phyloP scores from a whole-genome alignment of 2,113 vertebrate genomes.

The Gallinago jamesoni region DNA sequence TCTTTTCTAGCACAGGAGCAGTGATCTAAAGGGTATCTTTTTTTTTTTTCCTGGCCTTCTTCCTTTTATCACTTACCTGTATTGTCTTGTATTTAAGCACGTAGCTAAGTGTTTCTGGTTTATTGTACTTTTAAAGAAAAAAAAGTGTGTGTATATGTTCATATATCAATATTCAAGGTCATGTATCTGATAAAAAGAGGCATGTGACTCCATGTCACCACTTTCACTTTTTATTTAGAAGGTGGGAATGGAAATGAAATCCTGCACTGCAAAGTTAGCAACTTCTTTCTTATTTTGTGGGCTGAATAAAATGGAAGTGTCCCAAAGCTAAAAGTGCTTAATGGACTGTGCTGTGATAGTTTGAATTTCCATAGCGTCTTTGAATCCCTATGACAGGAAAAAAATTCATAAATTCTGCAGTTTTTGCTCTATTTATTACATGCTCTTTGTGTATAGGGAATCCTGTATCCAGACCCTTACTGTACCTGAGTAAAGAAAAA shows the following conservation, averaged over 20 bases:
- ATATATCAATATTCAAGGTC: background rate
- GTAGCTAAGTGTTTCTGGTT: background rate
- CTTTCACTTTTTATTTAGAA: slow-evolving; percentile 5
- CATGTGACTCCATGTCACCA: background rate
- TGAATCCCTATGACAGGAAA: background rate
- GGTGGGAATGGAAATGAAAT: background rate
- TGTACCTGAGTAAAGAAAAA: background rate
- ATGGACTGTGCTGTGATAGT: background rate
- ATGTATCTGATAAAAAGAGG: fast-evolving
- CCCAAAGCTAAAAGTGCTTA: fast-evolving
- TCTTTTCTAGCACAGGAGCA: background rate
- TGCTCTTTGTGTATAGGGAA: background rate
- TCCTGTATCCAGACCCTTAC: background rate
- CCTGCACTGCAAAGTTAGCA: background rate
- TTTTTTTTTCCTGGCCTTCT: background rate
- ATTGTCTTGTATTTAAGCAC: background rate
- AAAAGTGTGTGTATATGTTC: background rate
- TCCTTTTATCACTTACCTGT: background rate
- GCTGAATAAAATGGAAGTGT: background rate
- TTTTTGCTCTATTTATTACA: background rate
- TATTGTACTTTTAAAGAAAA: background rate
- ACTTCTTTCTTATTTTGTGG: background rate
- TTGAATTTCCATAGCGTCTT: background rate
- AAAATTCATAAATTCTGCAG: background rate
- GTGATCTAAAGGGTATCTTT: background rate